Base-by-base conservation (phyloP, 1,140 invertebrate species). In the Andrena cerasifolii region DNA sequence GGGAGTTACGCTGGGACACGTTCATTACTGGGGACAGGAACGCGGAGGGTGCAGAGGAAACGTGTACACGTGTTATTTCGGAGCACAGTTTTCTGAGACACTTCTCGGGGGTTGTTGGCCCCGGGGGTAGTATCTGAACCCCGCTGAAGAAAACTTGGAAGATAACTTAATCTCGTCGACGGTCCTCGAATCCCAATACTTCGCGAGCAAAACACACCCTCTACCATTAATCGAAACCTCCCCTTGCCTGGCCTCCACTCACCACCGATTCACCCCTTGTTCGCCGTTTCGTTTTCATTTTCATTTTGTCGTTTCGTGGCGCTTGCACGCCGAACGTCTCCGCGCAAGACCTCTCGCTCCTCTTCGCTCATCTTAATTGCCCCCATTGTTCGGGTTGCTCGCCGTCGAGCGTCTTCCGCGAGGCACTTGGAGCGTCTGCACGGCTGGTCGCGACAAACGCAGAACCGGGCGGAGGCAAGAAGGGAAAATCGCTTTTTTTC, bases 11-110 rank as follows among this genome's bases (percentile, higher is more conserved):
- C 59, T 47, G 45, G 47, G 47, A 63, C 53, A 73, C 45, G 31
- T 54, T 78, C 77, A 84, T 84, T 80, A 84, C 72, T 31, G 28
- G 24, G 40, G 18, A 10, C 16, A 31, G 49, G 21, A 14, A 16
- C 1, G 21, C 21, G 45, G 45, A 47, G 28, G 36, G n/a, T 33
- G 5, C 26, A 61, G 18, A 26, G 65, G 16, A 74, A 61, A 75
- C n/a, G n/a, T n/a, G n/a, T n/a, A 81, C 45, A 59, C 53, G 24
- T 26, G 26, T 3, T 40, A 10, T 40, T 40, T 40, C n/a, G n/a
- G n/a, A n/a, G n/a, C n/a, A n/a, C n/a, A n/a, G n/a, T n/a, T n/a
- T n/a, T n/a, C n/a, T n/a, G n/a, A n/a, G n/a, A 40, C 36, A 10
- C 36, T 40, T 40, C 36, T 40, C 10, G 36, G 10, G 36, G 10